A percentile compares a stretch with the other conserved stretches of the same genome.
phyloP scores from a whole-genome alignment of 2,888 invertebrate species.

The Apamea crenata region DNA sequence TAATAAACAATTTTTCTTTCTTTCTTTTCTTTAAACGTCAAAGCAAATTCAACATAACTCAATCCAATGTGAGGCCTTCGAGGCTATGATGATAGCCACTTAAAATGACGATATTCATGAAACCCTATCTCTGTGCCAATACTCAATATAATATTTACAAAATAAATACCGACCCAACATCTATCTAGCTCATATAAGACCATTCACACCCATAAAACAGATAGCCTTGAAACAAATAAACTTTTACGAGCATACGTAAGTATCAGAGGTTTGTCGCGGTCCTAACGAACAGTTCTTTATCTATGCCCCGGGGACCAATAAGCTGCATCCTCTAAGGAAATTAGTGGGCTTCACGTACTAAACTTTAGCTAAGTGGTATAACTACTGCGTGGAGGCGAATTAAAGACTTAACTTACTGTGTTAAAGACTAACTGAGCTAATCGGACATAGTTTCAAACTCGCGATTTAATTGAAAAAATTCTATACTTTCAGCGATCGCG shows the following conservation, averaged over 20 bases:
- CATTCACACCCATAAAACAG: slow-evolving; percentile 56
- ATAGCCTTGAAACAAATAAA: slow-evolving; percentile 60
- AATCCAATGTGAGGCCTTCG: background rate
- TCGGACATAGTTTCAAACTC: background rate
- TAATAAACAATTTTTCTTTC: background rate
- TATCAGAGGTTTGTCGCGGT: slow-evolving; percentile 43
- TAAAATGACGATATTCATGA: background rate
- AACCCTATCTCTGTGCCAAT: background rate
- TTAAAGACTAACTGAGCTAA: slow-evolving; percentile 3
- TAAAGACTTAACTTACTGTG: slow-evolving; percentile 30
- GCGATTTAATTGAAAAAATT: background rate
- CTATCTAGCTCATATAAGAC: slow-evolving; percentile 37
- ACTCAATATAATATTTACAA: background rate
- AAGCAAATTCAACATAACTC: background rate
- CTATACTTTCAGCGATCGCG: no score
- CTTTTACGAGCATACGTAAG: slow-evolving; percentile 56
- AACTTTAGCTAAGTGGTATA: slow-evolving; percentile 45
- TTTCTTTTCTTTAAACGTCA: background rate
- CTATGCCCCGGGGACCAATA: slow-evolving; percentile 42
- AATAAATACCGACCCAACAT: slow-evolving; percentile 1
- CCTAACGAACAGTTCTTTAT: slow-evolving; percentile 46
- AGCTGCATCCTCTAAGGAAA: slow-evolving; percentile 55
- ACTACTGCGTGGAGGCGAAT: slow-evolving; percentile 24
- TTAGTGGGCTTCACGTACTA: slow-evolving; percentile 44
- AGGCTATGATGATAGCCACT: background rate